Evolutionary conservation across 2,888 invertebrate species (phyloP).

Genomic region (Vanessa cardui): DNA sequence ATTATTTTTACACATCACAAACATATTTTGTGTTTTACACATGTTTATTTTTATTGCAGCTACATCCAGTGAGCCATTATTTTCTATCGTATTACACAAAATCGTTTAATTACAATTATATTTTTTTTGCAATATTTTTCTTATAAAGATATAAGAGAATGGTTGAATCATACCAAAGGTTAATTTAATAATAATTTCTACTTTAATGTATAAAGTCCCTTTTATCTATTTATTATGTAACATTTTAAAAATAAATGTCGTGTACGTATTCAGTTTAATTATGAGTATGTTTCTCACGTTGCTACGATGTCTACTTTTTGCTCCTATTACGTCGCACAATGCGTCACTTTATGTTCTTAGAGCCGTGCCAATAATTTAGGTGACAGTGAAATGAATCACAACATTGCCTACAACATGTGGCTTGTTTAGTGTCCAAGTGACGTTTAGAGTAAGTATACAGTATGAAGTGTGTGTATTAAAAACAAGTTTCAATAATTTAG

Average conservation of each 20-base stretch:
- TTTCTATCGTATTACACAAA: too few relatives aligned
- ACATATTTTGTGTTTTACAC: too few relatives aligned
- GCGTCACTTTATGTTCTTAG: slow-evolving; percentile 53
- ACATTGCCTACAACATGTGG: slow-evolving; percentile 33
- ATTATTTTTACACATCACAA: too few relatives aligned
- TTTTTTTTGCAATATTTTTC: too few relatives aligned
- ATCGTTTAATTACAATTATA: too few relatives aligned
- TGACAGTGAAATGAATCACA: slow-evolving; percentile 41
- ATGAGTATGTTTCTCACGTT: slow-evolving; percentile 22
- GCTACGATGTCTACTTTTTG: slow-evolving; percentile 23
- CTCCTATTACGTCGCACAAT: slow-evolving; percentile 51
- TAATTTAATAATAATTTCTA: background rate
- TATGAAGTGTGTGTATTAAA: background rate
- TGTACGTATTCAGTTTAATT: slow-evolving; percentile 13
- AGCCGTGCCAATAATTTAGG: slow-evolving; percentile 43
- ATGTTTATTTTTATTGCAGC: too few relatives aligned
- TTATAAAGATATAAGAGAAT: background rate
- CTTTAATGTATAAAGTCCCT: too few relatives aligned
- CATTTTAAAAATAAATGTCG: background rate
- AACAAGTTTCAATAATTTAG: background rate
- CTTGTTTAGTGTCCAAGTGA: slow-evolving; percentile 19
- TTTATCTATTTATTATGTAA: background rate
- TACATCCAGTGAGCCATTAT: too few relatives aligned
- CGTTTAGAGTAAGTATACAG: background rate
- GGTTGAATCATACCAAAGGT: background rate